Evolutionary conservation across 2,888 invertebrate species (phyloP), one percentile per base, ranked within the genome.

Genomic region (Pycnomerus fuliginosus): DNA sequence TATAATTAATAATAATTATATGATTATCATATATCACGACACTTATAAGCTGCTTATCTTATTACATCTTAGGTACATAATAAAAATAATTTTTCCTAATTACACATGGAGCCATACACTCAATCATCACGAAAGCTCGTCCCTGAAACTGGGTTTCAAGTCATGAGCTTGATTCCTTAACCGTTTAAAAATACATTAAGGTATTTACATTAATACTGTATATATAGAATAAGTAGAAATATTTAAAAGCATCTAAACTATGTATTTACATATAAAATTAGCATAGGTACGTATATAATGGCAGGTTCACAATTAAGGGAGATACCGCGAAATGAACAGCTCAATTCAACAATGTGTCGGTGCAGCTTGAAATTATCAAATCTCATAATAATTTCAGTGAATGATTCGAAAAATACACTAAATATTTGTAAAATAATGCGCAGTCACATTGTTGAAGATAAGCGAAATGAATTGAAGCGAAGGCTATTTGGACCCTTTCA

Each of bases 41-140:
- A 70, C 57, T 67, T 65, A 69, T 62, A 70, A 70, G 70, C 70
- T 68, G 64, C 64, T 62, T 67, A 65, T 58, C 55, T 62, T 61
- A 60, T 60, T 53, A 60, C n/a, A n/a, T n/a, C n/a, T n/a, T n/a
- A n/a, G n/a, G n/a, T n/a, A n/a, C 59, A 65, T 67, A 66, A 61
- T 61, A 68, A 68, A 68, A 67, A 67, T 67, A 69, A 61, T 63
- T 56, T 64, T 61, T 61, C 56, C 65, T 67, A 64, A 58, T 54
- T 60, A 62, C 60, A 65, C 62, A 64, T 59, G 54, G 58, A 61
- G 57, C 56, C 53, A 44, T 52, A 54, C 53, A 55, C 49, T 53
- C 58, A 55, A 49, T 58, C 52, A 48, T 48, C 48, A 44, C 44
- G 25, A 56, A 50, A 57, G 55, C 57, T 49, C 54, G 39, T 12